Evolutionary conservation across 2,888 invertebrate genomes (phyloP).

Genomic region (Orchestes rusci): DNA sequence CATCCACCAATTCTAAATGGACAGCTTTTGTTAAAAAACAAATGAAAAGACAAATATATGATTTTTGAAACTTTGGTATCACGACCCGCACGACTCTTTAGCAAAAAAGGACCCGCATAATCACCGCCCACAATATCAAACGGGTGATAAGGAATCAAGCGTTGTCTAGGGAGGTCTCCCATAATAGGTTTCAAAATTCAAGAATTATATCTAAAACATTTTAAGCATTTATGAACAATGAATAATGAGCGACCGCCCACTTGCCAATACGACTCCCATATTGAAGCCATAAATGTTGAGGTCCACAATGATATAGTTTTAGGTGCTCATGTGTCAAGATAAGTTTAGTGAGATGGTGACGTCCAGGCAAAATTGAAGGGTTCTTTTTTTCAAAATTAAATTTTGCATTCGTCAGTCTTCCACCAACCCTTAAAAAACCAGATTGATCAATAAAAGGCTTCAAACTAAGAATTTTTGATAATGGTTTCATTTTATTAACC

Average conservation of each 20-base stretch:
- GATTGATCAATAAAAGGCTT: conserved; percentile 24
- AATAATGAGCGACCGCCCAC: conserved; percentile 20
- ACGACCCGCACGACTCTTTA: conserved; percentile 24
- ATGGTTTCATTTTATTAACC: not conserved
- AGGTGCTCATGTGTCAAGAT: conserved; percentile 21
- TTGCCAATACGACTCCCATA: conserved; percentile 28
- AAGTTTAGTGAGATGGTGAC: conserved; percentile 23
- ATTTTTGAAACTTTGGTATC: conserved; percentile 23
- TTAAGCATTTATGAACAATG: conserved; percentile 22
- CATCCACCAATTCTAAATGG: conserved; percentile 30
- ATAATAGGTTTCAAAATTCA: conserved; percentile 16
- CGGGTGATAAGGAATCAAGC: conserved; percentile 16
- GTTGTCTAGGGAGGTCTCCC: conserved; percentile 19
- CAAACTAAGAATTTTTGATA: conserved; percentile 14
- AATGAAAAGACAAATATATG: conserved; percentile 24
- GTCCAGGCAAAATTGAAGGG: conserved; percentile 23
- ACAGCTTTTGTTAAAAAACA: conserved; percentile 29
- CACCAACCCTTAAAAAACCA: conserved; percentile 23
- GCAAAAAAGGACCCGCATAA: conserved; percentile 27
- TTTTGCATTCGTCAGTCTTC: conserved; percentile 22
- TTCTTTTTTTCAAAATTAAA: conserved; percentile 23
- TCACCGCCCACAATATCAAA: conserved; percentile 27
- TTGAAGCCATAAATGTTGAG: conserved; percentile 18
- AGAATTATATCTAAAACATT: conserved; percentile 21
- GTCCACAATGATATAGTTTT: conserved; percentile 23